These are phyloP conservation scores for Lepidotrigona ventralis DNA, from an alignment of 1,140 invertebrate species.

Conservation along the genomic window DNA sequence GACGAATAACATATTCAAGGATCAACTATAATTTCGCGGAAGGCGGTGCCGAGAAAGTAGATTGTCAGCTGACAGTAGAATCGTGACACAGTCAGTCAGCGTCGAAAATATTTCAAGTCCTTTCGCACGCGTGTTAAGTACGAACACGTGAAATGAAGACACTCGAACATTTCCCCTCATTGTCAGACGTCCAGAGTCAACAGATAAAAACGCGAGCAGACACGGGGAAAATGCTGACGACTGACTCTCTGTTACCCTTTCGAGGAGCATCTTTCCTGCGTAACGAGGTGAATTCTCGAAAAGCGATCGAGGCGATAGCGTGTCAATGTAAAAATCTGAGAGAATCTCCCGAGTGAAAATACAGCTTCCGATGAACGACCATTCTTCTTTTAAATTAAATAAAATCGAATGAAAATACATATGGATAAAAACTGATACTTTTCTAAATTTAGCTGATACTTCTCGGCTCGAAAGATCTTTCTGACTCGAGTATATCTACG, in stretches of 20 bases:
- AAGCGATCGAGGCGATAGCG: constrained; percentile 1
- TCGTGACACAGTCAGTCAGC: constrained; percentile 2
- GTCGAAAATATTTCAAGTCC: neutral
- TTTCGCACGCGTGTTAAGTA: neutral
- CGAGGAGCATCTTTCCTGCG: constrained; percentile 36
- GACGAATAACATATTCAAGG: too few relatives aligned
- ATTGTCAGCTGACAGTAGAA: neutral
- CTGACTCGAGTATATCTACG: too few relatives aligned
- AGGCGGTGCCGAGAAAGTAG: neutral
- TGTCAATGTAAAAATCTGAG: constrained; percentile 3
- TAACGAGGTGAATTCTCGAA: neutral
- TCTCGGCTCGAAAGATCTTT: too few relatives aligned
- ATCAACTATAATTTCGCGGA: too few relatives aligned
- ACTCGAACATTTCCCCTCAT: neutral
- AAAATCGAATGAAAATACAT: too few relatives aligned
- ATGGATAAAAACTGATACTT: too few relatives aligned
- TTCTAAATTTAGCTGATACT: too few relatives aligned
- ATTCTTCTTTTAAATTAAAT: too few relatives aligned
- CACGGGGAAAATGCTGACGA: constrained; percentile 40
- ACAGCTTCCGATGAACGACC: too few relatives aligned
- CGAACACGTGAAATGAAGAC: neutral
- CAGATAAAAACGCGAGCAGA: neutral
- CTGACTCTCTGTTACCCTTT: constrained; percentile 44
- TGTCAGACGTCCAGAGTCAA: neutral
- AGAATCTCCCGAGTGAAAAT: neutral